Conservation (phyloP, 2,113 vertebrate species). For the Saccopteryx bilineata region DNA sequence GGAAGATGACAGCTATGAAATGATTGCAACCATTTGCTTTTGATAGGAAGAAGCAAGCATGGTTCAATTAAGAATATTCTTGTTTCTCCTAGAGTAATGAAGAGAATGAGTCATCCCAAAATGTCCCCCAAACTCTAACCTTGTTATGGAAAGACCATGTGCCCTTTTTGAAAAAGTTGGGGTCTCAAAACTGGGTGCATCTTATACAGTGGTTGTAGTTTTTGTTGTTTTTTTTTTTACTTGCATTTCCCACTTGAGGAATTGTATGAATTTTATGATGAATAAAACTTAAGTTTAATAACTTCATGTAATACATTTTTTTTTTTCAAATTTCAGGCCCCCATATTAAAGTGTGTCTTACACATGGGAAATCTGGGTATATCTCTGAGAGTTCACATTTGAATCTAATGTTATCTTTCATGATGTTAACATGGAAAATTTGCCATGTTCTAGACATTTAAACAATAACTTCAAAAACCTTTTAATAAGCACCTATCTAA, state of each 20-base stretch:
- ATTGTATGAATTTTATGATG: no score
- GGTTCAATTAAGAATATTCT: not conserved
- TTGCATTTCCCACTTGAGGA: no score
- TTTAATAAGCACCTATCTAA: not conserved
- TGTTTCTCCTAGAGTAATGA: not conserved
- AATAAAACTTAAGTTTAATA: no score
- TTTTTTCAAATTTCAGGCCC: no score
- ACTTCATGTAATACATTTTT: no score
- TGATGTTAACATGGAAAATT: not conserved
- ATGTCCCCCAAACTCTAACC: not conserved
- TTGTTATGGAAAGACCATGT: not conserved
- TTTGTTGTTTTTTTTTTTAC: no score
- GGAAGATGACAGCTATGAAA: not conserved
- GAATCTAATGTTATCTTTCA: not conserved
- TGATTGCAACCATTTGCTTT: not conserved
- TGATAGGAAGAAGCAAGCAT: no score
- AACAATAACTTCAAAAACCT: not conserved
- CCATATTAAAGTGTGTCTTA: no score
- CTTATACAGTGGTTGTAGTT: no score
- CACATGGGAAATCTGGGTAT: no score
- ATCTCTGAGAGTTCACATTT: not conserved
- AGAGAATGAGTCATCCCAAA: fast-evolving
- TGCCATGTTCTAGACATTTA: not conserved
- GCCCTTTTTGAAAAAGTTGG: no score
- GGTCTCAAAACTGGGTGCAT: no score